Base-by-base conservation (phyloP, 2,888 invertebrate species). In the Agrochola litura region DNA sequence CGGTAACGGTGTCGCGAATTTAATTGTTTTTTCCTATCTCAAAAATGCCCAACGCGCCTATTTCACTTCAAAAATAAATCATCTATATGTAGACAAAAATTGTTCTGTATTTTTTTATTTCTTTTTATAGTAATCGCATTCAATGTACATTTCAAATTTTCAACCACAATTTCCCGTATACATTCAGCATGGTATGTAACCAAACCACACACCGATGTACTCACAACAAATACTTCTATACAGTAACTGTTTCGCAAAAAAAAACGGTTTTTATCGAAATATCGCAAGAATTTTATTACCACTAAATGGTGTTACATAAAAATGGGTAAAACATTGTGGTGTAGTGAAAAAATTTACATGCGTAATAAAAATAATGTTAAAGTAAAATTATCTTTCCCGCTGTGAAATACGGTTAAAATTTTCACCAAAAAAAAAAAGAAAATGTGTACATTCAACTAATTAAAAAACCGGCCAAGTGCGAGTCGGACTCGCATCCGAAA, bases 281-380 rank as follows among this genome's bases (percentile, higher is more conserved):
- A 79, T 61, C 14, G 65, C 52, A 78, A 68, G n/a, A 25, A 19
- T 79, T 72, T 84, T 79, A 84, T 41, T 22, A 52, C 71, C 65
- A 37, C 68, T 67, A 41, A 77, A 81, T 78, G 43, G 25, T 37
- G 49, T 22, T 16, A 46, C 58, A 16, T 76, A 52, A 68, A 68
- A 77, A 37, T 16, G 30, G 37, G 2, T n/a, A 41, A 58, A 56
- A 58, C 1, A 64, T 43, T 52, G 61, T 9, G 84, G 46, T 61
- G 19, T 65, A 16, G 10, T 49, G 25, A 61, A 84, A 73, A 79
- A 61, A 73, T 79, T 52, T 76, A 66, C 75, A 37, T 22, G 14
- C 2, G 30, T 14, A 25, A 56, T 63, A 67, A 67, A 83, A 79
- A 58, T 19, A 16, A 56, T 41, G 46, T 79, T 61, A 3, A 60